Evolutionary conservation across 2,797 vertebrate species (phyloP), one percentile per base, ranked within the genome.

Genomic region (Ataeniobius toweri): DNA sequence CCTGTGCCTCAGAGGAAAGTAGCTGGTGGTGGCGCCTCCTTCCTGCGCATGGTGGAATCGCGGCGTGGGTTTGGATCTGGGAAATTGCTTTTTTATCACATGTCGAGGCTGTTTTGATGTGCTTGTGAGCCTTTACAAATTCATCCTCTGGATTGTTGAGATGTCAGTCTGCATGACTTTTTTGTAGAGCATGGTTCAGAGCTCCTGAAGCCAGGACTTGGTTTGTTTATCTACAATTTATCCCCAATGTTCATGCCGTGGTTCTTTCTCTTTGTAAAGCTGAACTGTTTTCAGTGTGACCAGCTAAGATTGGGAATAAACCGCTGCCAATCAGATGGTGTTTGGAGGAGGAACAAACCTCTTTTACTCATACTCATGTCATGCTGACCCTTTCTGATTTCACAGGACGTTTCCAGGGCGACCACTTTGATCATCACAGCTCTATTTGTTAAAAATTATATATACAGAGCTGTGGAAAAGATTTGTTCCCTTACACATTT

Each of bases 1-100:
- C 95, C 94, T 96, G 96, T 84, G 82, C 86, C 88, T 93, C 87
- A 31, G 81, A 89, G 91, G 91, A 92, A 89, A 89, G 82, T 90
- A 89, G 88, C 87, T 82, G 88, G 85, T 82, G 88, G 85, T 89
- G 91, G 91, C 44, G 75, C 94, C 93, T 87, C 84, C 92, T 93
- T 80, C 92, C 92, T 92, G 90, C 77, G 86, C 91, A 93, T 92
- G 90, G 89, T 94, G 93, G 90, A 90, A 93, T 89, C 86, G 91
- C 90, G 89, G 87, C 92, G 89, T 92, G 89, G 78, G 82, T 86
- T 91, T 78, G 81, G 85, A 85, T 82, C 63, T 70, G 80, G 84
- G 81, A 92, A 86, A 75, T 84, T 69, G 78, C 79, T 87, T 86
- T 85, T 28, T 86, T 84, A 85, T 86, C 82, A 89, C 78, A 81